Evolutionary conservation across 2,888 invertebrate species (phyloP).

Genomic region (Eupelmus urozonus): DNA sequence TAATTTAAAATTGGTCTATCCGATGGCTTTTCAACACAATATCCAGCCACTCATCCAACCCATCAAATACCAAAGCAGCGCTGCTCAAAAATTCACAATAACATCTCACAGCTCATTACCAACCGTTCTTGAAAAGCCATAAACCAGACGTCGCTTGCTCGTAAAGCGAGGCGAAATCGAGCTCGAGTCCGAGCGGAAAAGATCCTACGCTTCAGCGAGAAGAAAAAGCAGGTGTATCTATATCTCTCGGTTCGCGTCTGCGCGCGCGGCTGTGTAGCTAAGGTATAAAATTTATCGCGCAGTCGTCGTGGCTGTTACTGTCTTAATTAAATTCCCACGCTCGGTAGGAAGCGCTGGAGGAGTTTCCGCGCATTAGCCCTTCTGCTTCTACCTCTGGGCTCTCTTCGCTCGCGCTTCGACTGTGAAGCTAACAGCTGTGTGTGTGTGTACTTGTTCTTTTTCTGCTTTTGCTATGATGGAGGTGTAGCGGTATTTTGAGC

Average conservation of each 20-base stretch:
- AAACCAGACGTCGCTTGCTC: not conserved
- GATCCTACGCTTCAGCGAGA: not conserved
- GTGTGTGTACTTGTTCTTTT: not conserved
- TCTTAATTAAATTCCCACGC: constrained; percentile 57
- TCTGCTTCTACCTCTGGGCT: not conserved
- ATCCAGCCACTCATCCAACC: too few relatives aligned
- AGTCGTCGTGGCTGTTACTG: constrained; percentile 23
- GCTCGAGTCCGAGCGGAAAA: not conserved
- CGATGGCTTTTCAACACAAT: too few relatives aligned
- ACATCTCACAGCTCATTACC: not conserved
- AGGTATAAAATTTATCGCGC: constrained; percentile 26
- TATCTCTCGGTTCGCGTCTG: not conserved
- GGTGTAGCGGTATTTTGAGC: too few relatives aligned
- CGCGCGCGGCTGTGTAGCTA: not conserved
- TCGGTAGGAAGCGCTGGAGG: constrained; percentile 38
- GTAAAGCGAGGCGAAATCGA: not conserved
- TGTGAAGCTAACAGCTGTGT: too few relatives aligned
- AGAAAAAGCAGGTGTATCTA: too few relatives aligned
- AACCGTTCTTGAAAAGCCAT: constrained; percentile 1
- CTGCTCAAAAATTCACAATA: too few relatives aligned
- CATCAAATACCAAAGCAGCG: too few relatives aligned
- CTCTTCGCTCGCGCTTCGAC: too few relatives aligned
- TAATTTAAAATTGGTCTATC: too few relatives aligned
- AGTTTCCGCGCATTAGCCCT: constrained; percentile 40
- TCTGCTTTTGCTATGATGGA: too few relatives aligned